phyloP scores from a whole-genome alignment of 2,888 invertebrate species.

The Conistra vaccinii region DNA sequence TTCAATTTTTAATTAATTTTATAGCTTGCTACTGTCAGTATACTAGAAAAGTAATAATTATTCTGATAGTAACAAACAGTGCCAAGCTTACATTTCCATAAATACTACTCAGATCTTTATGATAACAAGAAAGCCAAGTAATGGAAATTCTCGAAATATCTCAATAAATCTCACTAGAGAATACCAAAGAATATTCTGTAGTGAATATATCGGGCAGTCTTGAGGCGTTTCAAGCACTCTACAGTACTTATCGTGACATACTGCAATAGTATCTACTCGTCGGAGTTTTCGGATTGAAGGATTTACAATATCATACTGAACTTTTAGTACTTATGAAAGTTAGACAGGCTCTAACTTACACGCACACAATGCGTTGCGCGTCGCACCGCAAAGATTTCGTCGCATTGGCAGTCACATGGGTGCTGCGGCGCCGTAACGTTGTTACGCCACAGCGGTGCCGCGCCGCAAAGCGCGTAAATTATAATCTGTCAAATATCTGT shows the following conservation, averaged over 20 bases:
- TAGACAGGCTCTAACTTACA: too few species aligned
- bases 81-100: background rate
- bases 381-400: too few species aligned
- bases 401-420: too few species aligned
- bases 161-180: constrained; percentile 18
- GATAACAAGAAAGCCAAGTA: background rate
- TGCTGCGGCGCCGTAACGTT: too few species aligned
- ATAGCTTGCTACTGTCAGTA: too few species aligned
- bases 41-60: background rate
- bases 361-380: too few species aligned
- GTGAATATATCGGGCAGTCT: constrained; percentile 10
- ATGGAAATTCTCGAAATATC: constrained; percentile 8
- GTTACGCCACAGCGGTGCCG: too few species aligned
- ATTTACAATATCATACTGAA: background rate
- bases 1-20: background rate
- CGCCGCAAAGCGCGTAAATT: too few species aligned
- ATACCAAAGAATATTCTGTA: background rate
- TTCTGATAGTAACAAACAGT: background rate
- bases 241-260: constrained; percentile 21
- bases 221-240: constrained; percentile 43
- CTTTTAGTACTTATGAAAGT: background rate
- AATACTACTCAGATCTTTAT: background rate
- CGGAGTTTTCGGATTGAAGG: background rate
- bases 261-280: constrained; percentile 4
- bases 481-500: too few species aligned